A percentile compares a stretch with the other conserved stretches of the same genome.
Conservation (phyloP, 2,888 invertebrate species). For the Macrophya annulata region DNA sequence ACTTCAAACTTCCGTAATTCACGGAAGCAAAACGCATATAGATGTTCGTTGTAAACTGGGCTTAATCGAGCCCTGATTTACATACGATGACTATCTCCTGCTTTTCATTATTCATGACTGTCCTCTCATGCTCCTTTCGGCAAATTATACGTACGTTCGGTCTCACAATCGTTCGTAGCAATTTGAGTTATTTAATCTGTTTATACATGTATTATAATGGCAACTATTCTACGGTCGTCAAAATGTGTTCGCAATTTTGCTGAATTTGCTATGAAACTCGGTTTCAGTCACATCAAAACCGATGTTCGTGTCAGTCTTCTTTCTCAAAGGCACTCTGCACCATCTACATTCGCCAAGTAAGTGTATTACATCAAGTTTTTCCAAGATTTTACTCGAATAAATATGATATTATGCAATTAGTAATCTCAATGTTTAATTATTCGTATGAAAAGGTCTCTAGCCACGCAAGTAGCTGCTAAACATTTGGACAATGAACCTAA, state of each 20-base stretch:
- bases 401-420: conserved; percentile 35
- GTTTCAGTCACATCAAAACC: conserved; percentile 75
- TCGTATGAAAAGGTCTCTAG: conserved; percentile 81
- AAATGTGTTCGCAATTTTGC: conserved; percentile 89
- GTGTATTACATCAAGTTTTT: conserved; percentile 34
- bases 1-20: neutral
- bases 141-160: conserved; percentile 53
- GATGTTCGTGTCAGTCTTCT: conserved; percentile 27
- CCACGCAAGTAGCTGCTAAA: conserved; percentile 80
- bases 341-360: conserved; percentile 47
- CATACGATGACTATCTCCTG: neutral
- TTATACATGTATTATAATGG: conserved; percentile 79
- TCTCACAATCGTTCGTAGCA: neutral
- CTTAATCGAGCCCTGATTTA: neutral
- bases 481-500: conserved; percentile 82
- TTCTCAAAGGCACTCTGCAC: conserved; percentile 47
- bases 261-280: conserved; percentile 86
- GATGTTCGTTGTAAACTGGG: neutral
- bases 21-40: neutral
- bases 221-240: conserved; percentile 86
- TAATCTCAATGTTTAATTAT: conserved; percentile 59
- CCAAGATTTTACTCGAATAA: conserved; percentile 57
- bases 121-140: conserved; percentile 46
- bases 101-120: neutral
- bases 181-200: conserved; percentile 13